These are phyloP conservation scores for Agriopis aurantiaria DNA, from an alignment of 2,888 invertebrate species.

Conservation along the genomic window DNA sequence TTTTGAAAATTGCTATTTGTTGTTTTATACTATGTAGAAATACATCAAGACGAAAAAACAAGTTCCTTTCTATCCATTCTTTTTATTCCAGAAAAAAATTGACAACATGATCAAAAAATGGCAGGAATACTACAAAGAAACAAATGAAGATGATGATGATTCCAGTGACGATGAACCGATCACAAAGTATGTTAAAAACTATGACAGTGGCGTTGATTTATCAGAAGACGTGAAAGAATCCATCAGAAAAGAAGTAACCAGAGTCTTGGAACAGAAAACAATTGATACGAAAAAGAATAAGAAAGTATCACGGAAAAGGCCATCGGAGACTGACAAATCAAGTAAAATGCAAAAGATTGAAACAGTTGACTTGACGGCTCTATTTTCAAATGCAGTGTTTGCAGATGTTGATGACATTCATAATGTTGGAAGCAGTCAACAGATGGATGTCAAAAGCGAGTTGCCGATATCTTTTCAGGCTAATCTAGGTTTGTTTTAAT, in stretches of 20 bases:
- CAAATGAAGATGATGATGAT: slow-evolving; percentile 48
- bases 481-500: slow-evolving; percentile 42
- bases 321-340: slow-evolving; percentile 39
- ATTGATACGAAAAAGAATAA: slow-evolving; percentile 31
- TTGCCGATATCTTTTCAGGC: slow-evolving; percentile 31
- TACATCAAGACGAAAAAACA: no score
- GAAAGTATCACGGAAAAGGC: slow-evolving; percentile 29
- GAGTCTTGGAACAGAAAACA: slow-evolving; percentile 51
- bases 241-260: slow-evolving; percentile 64
- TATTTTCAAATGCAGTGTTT: slow-evolving; percentile 52
- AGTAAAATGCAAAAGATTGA: slow-evolving; percentile 43
- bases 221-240: slow-evolving; percentile 66
- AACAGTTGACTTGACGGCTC: slow-evolving; percentile 27
- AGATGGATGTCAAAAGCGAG: slow-evolving; percentile 61
- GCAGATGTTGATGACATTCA: slow-evolving; percentile 71
- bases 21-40: no score
- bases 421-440: slow-evolving; percentile 44
- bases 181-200: slow-evolving; percentile 67
- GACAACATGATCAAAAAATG: slow-evolving; percentile 67
- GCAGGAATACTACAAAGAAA: slow-evolving; percentile 57
- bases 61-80: not conserved
- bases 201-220: slow-evolving; percentile 66
- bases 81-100: slow-evolving; percentile 61
- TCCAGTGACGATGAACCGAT: slow-evolving; percentile 78
- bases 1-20: no score